A percentile compares a stretch with the other conserved stretches of the same genome.
Evolutionary conservation across 1,140 invertebrate genomes (phyloP).

Genomic region (Ganaspis sp.): DNA sequence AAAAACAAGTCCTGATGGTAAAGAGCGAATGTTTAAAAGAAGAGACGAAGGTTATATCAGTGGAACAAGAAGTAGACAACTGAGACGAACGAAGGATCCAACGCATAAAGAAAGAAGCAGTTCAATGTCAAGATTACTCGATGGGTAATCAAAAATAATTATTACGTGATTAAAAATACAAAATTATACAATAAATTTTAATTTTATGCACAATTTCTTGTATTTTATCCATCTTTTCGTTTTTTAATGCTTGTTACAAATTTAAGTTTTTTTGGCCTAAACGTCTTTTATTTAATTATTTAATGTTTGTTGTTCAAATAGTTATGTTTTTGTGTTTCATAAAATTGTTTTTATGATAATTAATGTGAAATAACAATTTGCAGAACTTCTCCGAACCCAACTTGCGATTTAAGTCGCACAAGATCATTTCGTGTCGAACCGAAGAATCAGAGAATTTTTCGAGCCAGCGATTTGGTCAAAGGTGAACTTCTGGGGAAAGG

Average conservation of each 20-base stretch:
- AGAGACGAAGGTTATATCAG: slow-evolving; percentile 81
- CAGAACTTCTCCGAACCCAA: slow-evolving; percentile 71
- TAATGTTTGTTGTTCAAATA: neutral
- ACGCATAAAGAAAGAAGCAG: slow-evolving; percentile 88
- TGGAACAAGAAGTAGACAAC: slow-evolving; percentile 77
- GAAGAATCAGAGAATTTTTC: slow-evolving; percentile 89
- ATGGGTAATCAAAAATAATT: slow-evolving; percentile 77
- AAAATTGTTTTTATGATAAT: neutral
- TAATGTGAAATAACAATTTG: neutral
- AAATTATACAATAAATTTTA: too few species aligned
- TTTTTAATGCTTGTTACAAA: too few species aligned
- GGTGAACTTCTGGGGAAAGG: slow-evolving; percentile 94
- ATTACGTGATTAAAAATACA: neutral
- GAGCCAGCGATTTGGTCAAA: slow-evolving; percentile 91
- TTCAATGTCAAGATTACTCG: slow-evolving; percentile 89
- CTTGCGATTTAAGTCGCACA: slow-evolving; percentile 87
- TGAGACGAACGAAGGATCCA: slow-evolving; percentile 76
- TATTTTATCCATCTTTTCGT: too few species aligned
- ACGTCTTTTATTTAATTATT: slow-evolving; percentile 10
- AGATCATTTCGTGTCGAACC: slow-evolving; percentile 91
- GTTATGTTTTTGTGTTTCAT: too few species aligned
- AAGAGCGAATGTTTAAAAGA: slow-evolving; percentile 82
- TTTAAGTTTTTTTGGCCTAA: too few species aligned
- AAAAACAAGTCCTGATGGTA: slow-evolving; percentile 74
- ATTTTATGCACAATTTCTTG: too few species aligned